Evolutionary conservation across 2,113 vertebrate genomes (phyloP), one percentile per base, ranked within the genome.

Genomic region (Potamarius usumacintae): DNA sequence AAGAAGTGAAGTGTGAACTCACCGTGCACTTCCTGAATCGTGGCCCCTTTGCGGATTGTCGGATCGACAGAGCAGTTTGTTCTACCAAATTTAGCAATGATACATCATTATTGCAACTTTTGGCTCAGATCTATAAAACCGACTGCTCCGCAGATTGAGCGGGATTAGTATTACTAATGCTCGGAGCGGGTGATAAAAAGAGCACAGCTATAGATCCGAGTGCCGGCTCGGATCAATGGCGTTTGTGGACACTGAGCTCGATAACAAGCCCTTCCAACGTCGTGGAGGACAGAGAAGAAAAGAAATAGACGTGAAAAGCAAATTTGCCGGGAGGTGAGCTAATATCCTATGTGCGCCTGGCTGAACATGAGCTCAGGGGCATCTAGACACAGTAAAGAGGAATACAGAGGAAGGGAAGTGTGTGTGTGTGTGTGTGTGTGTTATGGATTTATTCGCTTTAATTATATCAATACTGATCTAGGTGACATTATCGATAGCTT

Each of bases 21-120:
- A 84, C 48, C 11, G 87, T 82, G 58, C 92, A 62, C 94, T 93
- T 95, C 95, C 95, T 94, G 95, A 96, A 97, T 96, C 96, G 95
- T 94, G 95, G 96, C 96, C 95, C 94, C 93, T 94, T 95, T 94
- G 94, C 87, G 90, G 96, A 97, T 97, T 96, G 96, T 97, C 95
- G 96, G 96, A 99, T 99, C 95, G 97, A 96, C 96, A 97, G 97
- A 99, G 96, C 97, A 97, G 97, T 99, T 99, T 99, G 98, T 99
- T 99, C 97, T 98, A 97, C 97, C 97, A 99, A 98, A 99, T 99
- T 98, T 99, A 99, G 99, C 98, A 99, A 99, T 99, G 97, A 99
- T 98, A 97, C 98, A 98, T 99, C 98, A 99, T 99, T 99, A 99
- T 99, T 97, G 97, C 98, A 99, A 99, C 98, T 99, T 99, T 98